Evolutionary conservation across 1,140 invertebrate species (phyloP).

Genomic region (Wasmannia auropunctata): DNA sequence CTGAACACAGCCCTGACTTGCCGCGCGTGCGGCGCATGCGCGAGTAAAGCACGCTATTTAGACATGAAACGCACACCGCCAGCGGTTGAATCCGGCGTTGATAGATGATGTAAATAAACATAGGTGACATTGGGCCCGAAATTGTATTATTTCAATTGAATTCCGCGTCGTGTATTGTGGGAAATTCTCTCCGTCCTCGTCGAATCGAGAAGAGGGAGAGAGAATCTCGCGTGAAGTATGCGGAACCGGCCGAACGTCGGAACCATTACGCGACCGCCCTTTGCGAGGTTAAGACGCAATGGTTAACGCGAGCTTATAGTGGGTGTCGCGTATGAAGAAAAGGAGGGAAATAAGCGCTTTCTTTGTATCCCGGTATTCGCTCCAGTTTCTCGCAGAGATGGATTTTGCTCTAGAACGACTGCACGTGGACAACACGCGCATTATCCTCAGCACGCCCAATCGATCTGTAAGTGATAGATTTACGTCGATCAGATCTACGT

Average conservation of each 20-base stretch:
- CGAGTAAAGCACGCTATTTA: too few species aligned
- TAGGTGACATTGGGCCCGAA: neutral
- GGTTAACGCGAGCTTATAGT: too few species aligned
- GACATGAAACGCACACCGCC: too few species aligned
- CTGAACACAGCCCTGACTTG: too few species aligned
- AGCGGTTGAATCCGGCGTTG: too few species aligned
- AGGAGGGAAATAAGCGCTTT: neutral
- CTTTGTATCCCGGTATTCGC: neutral
- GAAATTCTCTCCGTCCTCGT: neutral
- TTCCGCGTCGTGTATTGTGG: too few species aligned
- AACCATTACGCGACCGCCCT: neutral
- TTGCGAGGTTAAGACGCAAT: neutral
- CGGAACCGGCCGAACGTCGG: too few species aligned
- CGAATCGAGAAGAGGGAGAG: neutral
- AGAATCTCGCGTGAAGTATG: neutral
- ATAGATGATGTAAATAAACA: neutral
- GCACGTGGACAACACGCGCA: neutral
- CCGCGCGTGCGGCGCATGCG: too few species aligned
- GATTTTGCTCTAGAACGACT: neutral
- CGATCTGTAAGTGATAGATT: slow-evolving; percentile 7
- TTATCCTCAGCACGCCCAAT: neutral
- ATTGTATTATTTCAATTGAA: neutral
- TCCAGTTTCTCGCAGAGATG: neutral
- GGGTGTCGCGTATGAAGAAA: neutral
- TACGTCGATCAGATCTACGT: neutral